Conservation (phyloP, 30 jellyfish, hydroid and myxozoan species). For the Cassiopea andromeda region DNA sequence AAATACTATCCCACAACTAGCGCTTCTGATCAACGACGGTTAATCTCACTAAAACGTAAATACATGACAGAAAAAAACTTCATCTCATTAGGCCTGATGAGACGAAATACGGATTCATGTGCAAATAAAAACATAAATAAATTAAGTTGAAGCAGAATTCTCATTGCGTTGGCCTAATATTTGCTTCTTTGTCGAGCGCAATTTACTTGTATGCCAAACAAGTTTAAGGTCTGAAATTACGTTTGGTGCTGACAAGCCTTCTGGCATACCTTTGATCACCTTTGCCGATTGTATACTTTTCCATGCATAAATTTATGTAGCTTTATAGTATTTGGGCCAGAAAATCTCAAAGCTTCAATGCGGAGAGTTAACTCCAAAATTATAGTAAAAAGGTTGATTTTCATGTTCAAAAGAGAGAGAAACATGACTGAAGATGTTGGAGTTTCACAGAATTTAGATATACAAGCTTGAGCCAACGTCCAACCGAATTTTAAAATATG, state of each 20-base stretch:
- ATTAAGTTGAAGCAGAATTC: neutral
- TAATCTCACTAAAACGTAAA: neutral
- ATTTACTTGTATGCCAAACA: neutral
- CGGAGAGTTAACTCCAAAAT: too few species aligned
- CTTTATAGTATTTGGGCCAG: too few species aligned
- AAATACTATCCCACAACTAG: neutral
- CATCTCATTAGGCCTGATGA: slow-evolving; percentile 22
- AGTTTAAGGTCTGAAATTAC: neutral
- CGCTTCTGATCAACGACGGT: neutral
- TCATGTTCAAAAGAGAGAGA: too few species aligned
- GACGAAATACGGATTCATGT: slow-evolving; percentile 8
- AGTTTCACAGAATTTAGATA: too few species aligned
- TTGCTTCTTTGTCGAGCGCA: neutral
- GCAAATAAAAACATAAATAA: slow-evolving; percentile 6
- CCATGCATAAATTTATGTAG: neutral
- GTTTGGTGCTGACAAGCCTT: neutral
- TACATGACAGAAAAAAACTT: neutral
- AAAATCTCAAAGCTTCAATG: too few species aligned
- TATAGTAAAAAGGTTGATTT: too few species aligned
- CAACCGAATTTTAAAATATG: too few species aligned
- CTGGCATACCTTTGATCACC: neutral
- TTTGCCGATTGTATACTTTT: neutral
- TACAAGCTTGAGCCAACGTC: too few species aligned
- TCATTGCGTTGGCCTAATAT: neutral
- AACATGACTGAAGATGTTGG: too few species aligned